Base-by-base conservation (phyloP, 2,888 invertebrate genomes). In the Noctuana brunneofusca region DNA sequence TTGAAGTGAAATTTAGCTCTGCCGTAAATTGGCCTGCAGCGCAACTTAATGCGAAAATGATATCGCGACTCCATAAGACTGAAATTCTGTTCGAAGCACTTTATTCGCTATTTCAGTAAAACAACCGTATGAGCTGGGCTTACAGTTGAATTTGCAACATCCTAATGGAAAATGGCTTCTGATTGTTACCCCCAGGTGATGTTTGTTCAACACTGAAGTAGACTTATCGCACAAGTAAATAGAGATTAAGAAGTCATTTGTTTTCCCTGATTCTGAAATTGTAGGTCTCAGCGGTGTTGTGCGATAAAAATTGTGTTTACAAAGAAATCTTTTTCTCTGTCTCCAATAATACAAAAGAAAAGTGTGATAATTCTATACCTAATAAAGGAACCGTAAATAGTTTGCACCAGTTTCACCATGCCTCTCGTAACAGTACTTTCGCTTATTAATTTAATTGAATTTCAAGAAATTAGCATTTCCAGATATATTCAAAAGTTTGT, bases 1-100 rank as follows among this genome's bases (percentile, higher is more conserved):
- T 62, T 55, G 35, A 20, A 48, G 32, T 49, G 43, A 43, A 50
- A 50, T 22, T 30, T 56, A 50, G 55, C 49, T 63, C 12, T 58
- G 50, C 49, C 38, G 70, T 75, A 80, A 83, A 83, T 80, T 81
- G 75, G 72, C 72, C 75, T 73, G 68, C 68, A 71, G 75, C 63
- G 65, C 52, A 64, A 66, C 63, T 67, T 67, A 68, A 50, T 68
- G 69, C 72, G 73, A 74, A 79, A 82, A 80, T 76, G 75, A 80
- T 80, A 75, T 72, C 73, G 70, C 70, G 70, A 72, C 71, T 71
- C 69, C 72, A 72, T 71, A 73, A 63, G 62, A 55, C 63, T 63
- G 16, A 32, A 56, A 56, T 63, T 63, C 50, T 63, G 56, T 62
- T 54, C 14, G 56, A 63, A 50, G 55, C 62, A 49, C 65, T 66